These are phyloP conservation scores for Aphaenogaster ashmeadi DNA, from an alignment of 1,140 invertebrate genomes.

Conservation along the genomic window DNA sequence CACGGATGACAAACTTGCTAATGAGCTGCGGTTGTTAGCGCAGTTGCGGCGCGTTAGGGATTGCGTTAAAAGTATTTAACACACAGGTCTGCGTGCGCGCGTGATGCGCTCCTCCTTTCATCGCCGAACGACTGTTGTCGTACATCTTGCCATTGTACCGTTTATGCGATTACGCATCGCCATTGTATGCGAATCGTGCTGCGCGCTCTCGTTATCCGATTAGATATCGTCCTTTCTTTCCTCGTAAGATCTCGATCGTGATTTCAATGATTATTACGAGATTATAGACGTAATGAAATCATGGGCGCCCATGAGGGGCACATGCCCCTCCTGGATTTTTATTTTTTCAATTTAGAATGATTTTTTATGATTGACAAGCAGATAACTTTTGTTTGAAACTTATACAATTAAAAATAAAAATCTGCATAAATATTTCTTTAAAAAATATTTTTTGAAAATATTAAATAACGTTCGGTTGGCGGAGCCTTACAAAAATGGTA, in stretches of 20 bases:
- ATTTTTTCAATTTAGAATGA: too few relatives aligned
- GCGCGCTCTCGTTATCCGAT: conserved; percentile 3
- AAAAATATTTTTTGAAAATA: too few relatives aligned
- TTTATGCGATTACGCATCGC: conserved; percentile 33
- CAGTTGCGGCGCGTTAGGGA: conserved; percentile 14
- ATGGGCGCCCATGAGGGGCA: too few relatives aligned
- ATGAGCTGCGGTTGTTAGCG: conserved; percentile 53
- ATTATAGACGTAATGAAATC: neutral
- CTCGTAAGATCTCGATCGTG: neutral
- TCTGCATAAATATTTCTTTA: too few relatives aligned
- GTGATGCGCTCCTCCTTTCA: neutral
- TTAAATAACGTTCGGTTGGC: too few relatives aligned
- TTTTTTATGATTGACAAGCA: too few relatives aligned
- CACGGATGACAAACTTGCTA: conserved; percentile 58
- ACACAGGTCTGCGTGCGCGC: neutral
- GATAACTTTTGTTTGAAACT: too few relatives aligned
- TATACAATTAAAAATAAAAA: too few relatives aligned
- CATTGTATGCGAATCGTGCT: conserved; percentile 10
- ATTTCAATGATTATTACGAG: neutral
- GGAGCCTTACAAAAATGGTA: too few relatives aligned
- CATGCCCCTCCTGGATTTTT: too few relatives aligned
- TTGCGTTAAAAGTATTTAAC: conserved; percentile 41
- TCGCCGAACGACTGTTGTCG: conserved; percentile 22
- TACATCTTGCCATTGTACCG: neutral
- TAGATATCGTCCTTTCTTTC: neutral